These are phyloP conservation scores for Patiria pectinifera DNA, from an alignment of 53 echinoderm and acorn worm genomes.

Conservation along the genomic window DNA sequence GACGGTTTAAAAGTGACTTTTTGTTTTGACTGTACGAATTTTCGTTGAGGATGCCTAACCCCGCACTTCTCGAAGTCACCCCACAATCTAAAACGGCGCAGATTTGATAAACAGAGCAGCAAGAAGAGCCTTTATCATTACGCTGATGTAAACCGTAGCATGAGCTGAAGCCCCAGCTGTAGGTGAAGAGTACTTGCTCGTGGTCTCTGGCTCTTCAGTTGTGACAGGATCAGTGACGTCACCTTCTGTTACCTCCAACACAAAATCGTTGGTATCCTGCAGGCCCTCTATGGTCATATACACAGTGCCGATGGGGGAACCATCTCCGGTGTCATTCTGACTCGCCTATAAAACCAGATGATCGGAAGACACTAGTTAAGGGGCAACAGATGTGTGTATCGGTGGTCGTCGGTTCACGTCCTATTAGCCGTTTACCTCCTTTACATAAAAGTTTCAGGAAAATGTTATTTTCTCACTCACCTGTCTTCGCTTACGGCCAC, in stretches of 20 bases:
- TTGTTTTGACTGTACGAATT: no score
- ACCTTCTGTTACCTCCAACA: conserved; percentile 7
- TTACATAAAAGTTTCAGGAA: not conserved
- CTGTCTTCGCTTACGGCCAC: not conserved
- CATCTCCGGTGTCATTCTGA: conserved; percentile 15
- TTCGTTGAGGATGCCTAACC: no score
- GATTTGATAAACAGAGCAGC: not conserved
- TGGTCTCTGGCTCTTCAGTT: not conserved
- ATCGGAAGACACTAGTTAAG: not conserved
- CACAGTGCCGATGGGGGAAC: not conserved
- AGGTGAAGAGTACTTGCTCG: no score
- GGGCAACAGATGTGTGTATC: no score
- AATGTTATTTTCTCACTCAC: not conserved
- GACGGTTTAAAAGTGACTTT: no score
- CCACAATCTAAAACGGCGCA: not conserved
- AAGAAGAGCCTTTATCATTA: not conserved
- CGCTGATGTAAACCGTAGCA: not conserved
- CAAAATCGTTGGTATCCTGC: conserved; percentile 24
- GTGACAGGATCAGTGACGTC: conserved; percentile 9
- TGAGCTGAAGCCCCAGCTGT: not conserved
- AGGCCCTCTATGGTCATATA: conserved; percentile 26
- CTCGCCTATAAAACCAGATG: not conserved
- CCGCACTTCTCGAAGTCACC: no score
- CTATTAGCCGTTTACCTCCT: no score
- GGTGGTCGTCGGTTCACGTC: no score